Conservation (phyloP, 1,140 invertebrate species). For the Cydia fagiglandana region DNA sequence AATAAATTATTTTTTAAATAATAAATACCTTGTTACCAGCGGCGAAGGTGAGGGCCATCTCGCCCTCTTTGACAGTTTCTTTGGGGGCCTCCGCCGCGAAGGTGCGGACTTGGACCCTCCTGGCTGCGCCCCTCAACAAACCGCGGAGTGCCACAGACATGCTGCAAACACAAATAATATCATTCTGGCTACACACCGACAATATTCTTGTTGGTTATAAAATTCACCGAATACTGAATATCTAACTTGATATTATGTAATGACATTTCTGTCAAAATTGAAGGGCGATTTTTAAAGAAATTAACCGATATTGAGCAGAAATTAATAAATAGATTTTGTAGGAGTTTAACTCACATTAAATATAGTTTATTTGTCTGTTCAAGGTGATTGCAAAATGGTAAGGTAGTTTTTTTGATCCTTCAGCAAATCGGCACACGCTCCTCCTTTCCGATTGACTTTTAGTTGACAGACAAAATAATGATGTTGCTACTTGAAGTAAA, state of each 20-base stretch:
- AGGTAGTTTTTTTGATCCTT: conserved; percentile 19
- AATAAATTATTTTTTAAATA: too few relatives aligned
- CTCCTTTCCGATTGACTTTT: conserved; percentile 24
- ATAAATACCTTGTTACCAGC: conserved; percentile 93
- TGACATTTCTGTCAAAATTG: conserved; percentile 38
- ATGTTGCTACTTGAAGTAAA: neutral
- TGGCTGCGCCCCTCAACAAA: conserved; percentile 53
- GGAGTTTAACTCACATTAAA: conserved; percentile 3
- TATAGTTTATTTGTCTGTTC: conserved; percentile 24
- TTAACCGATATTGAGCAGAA: neutral
- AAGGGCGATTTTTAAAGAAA: conserved; percentile 6
- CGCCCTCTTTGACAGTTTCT: conserved; percentile 78
- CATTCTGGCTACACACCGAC: neutral
- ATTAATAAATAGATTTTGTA: neutral
- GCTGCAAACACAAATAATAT: conserved; percentile 44
- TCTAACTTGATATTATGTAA: conserved; percentile 56
- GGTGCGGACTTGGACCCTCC: conserved; percentile 57
- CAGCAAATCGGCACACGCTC: conserved; percentile 19
- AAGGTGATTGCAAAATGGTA: conserved; percentile 19
- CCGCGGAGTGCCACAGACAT: conserved; percentile 65
- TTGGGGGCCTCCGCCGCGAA: conserved; percentile 46
- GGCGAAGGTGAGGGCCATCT: conserved; percentile 93
- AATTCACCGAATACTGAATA: neutral
- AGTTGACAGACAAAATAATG: conserved; percentile 14
- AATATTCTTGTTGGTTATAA: conserved; percentile 21